phyloP scores from a whole-genome alignment of 2,888 invertebrate species.

The Sphaerolaimus hirsutus region DNA sequence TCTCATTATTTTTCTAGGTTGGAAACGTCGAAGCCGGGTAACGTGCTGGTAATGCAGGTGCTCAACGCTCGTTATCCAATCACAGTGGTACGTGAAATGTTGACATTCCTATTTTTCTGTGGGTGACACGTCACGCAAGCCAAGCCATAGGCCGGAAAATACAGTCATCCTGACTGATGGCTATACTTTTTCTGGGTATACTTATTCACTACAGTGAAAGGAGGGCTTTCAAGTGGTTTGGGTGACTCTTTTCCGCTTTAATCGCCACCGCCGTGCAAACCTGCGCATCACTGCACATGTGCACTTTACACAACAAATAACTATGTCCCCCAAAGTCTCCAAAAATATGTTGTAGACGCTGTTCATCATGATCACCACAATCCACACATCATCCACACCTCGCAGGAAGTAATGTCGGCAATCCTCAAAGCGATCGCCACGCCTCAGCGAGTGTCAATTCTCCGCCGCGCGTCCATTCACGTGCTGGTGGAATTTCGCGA shows the following conservation, averaged over 20 bases:
- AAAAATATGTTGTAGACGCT: no score
- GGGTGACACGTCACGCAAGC: no score
- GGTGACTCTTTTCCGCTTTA: neutral
- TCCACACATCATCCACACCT: no score
- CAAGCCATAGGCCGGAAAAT: no score
- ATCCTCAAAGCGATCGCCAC: slow-evolving; percentile 79
- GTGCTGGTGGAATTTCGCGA: slow-evolving; percentile 16
- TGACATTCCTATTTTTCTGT: no score
- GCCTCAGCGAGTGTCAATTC: slow-evolving; percentile 75
- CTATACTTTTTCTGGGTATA: no score
- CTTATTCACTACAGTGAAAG: no score
- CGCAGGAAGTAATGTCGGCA: slow-evolving; percentile 88
- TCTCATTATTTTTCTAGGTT: slow-evolving; percentile 3
- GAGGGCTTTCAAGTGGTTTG: no score
- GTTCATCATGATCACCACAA: slow-evolving; percentile 24
- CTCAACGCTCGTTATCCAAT: slow-evolving; percentile 94
- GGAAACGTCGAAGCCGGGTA: slow-evolving; percentile 4
- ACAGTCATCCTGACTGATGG: no score
- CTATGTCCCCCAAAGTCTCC: no score
- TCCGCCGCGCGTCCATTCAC: slow-evolving; percentile 3
- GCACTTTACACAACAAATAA: no score
- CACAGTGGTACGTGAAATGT: slow-evolving; percentile 88
- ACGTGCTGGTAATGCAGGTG: slow-evolving; percentile 68
- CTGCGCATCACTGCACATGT: neutral
- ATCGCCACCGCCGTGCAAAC: neutral